Evolutionary conservation across 2,113 vertebrate species (phyloP).

Genomic region (Cheirogaleus medius): DNA sequence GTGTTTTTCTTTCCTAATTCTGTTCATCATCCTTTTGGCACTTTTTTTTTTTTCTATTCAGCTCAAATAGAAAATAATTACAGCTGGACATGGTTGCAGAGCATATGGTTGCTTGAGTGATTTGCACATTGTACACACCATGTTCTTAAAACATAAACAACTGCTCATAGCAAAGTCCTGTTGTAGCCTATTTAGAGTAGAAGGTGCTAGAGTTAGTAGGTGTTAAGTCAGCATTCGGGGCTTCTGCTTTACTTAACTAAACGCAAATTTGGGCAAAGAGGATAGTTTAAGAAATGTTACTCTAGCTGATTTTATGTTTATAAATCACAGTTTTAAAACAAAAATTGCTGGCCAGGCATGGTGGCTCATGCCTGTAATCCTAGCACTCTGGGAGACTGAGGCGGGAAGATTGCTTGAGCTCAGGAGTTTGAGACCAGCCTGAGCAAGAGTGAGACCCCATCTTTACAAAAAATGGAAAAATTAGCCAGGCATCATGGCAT

Average conservation of each 20-base stretch:
- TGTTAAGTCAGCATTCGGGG: background rate
- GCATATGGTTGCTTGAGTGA: background rate
- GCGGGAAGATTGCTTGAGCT: too few species aligned
- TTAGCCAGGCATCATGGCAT: too few species aligned
- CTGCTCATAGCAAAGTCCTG: background rate
- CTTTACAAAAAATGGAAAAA: too few species aligned
- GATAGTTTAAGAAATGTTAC: conserved; percentile 17
- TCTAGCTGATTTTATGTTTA: background rate
- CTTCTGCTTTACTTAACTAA: background rate
- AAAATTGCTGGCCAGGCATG: background rate
- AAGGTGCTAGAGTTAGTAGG: background rate
- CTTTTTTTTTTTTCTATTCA: conserved; percentile 50
- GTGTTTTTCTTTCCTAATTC: conserved; percentile 53
- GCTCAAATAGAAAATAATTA: conserved; percentile 42
- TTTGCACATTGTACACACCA: background rate
- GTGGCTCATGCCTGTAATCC: too few species aligned
- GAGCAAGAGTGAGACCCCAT: too few species aligned
- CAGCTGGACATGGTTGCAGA: background rate
- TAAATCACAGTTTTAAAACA: too few species aligned
- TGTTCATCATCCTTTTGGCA: conserved; percentile 34
- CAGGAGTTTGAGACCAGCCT: too few species aligned
- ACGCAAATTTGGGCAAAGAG: background rate
- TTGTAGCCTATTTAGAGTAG: background rate
- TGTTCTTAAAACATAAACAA: background rate
- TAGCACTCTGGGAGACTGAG: too few species aligned